phyloP scores from a whole-genome alignment of 2,888 invertebrate species.

The Pristionchus japonicus region DNA sequence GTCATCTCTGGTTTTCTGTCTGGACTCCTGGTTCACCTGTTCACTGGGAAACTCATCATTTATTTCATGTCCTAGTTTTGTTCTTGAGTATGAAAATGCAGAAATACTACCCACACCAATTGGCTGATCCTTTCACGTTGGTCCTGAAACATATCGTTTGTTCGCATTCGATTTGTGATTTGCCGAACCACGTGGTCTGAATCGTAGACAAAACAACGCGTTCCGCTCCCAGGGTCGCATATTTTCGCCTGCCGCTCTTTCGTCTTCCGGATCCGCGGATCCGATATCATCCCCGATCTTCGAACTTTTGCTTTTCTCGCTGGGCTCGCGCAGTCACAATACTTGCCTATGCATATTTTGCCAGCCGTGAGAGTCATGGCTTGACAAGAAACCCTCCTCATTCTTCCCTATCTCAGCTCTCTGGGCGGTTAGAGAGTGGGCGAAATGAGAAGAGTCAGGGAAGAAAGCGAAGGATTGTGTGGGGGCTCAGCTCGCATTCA shows the following conservation, averaged over 20 bases:
- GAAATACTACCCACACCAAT: no score
- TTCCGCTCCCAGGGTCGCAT: not conserved
- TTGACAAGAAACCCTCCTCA: not conserved
- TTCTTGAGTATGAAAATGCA: no score
- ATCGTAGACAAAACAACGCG: not conserved
- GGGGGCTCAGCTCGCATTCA: not conserved
- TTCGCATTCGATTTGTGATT: no score
- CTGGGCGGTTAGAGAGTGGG: not conserved
- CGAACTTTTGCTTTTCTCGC: not conserved
- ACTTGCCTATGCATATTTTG: conserved; percentile 28
- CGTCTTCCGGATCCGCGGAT: not conserved
- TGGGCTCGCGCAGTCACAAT: not conserved
- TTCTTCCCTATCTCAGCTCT: not conserved
- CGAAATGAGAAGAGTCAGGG: not conserved
- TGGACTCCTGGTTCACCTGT: not conserved
- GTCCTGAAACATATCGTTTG: not conserved
- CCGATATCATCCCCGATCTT: not conserved
- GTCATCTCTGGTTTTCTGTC: not conserved
- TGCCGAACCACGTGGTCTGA: no score
- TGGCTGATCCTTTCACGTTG: no score
- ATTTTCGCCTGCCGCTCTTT: not conserved
- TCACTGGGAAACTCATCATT: no score
- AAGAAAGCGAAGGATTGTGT: not conserved
- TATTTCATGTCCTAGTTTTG: no score
- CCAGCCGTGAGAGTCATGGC: conserved; percentile 14